phyloP scores from a whole-genome alignment of 2,888 invertebrate genomes.

The Phasia obesa region DNA sequence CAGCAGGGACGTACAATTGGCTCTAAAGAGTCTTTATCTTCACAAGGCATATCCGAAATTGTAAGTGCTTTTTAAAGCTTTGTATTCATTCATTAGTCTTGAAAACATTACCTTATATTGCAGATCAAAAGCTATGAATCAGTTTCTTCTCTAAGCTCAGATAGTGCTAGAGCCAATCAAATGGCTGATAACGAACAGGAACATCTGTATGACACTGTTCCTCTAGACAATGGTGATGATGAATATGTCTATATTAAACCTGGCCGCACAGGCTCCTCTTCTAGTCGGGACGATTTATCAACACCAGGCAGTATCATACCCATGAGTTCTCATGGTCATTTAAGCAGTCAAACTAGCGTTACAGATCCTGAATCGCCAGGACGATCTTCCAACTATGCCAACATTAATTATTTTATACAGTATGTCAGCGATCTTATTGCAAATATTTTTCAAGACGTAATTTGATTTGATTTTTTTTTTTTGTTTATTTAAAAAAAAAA shows the following conservation, averaged over 20 bases:
- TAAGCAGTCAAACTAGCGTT: constrained; percentile 82
- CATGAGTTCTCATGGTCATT: constrained; percentile 80
- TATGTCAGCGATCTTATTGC: constrained; percentile 81
- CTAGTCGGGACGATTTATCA: constrained; percentile 87
- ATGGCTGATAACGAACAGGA: constrained; percentile 84
- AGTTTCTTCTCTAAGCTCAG: constrained; percentile 86
- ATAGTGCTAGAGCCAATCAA: constrained; percentile 83
- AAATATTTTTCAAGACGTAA: not conserved
- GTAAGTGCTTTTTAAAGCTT: constrained; percentile 69
- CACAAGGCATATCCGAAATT: constrained; percentile 82
- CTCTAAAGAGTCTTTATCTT: constrained; percentile 82
- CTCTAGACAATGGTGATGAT: constrained; percentile 86
- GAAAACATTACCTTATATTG: constrained; percentile 40
- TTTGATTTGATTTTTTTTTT: constrained; percentile 2
- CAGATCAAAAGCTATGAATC: constrained; percentile 87
- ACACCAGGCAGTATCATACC: constrained; percentile 85
- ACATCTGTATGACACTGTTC: constrained; percentile 89
- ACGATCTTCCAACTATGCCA: constrained; percentile 93
- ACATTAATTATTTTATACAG: constrained; percentile 95
- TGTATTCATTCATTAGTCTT: not conserved
- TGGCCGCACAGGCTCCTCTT: constrained; percentile 85
- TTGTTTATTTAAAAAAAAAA: not conserved
- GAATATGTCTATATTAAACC: constrained; percentile 91
- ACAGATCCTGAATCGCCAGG: constrained; percentile 90
- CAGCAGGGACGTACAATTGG: constrained; percentile 78